Base-by-base conservation (phyloP, 2,113 vertebrate genomes). In the Stictonetta naevosa region DNA sequence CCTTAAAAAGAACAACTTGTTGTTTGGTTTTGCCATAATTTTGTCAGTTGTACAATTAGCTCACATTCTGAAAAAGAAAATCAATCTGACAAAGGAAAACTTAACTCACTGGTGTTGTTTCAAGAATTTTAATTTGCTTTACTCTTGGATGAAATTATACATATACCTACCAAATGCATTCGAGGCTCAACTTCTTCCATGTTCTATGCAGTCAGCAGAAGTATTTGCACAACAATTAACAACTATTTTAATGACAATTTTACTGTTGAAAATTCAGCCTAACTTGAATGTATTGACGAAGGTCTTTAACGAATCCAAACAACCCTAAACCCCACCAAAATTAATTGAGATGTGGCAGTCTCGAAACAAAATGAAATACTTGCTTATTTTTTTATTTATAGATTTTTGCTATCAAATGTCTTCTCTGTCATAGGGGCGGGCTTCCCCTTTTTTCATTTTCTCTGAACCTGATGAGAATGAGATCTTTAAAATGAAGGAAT, bases 361-460 rank as follows among this genome's bases (percentile, higher is more conserved):
- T 9, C 22, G 50, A 78, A 90, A 83, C 16, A 83, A 73, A 84
- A 85, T 8, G 0, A 28, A 64, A 69, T 59, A 17, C 4, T 8
- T 31, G 1, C 6, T 79, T 44, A 23, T 1, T 56, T 62, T 68
- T 68, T 64, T 46, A 71, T 8, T 11, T 73, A 7, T 8, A 62
- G 48, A 36, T 68, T 29, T 67, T 62, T 78, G 3, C 10, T 60
- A n/a, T n/a, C 2, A 8, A 60, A 52, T 73, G 8, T n/a, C 22
- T 81, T 81, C 17, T 73, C 5, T 62, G 8, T 53, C 36, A 40
- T 26, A 11, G 17, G 15, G 12, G 6, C 10, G 20, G 7, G 55
- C 17, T 44, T 4, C 5, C 1, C 0, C 5, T 26, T 46, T 33
- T 33, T 23, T 34, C 31, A 17, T 6, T 5, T 5, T 10, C 6